Percentiles rank a stretch among this genome's conserved stretches.
These are phyloP conservation scores for Eulemur mongoz DNA, from an alignment of 2,797 vertebrate species.

Conservation along the genomic window DNA sequence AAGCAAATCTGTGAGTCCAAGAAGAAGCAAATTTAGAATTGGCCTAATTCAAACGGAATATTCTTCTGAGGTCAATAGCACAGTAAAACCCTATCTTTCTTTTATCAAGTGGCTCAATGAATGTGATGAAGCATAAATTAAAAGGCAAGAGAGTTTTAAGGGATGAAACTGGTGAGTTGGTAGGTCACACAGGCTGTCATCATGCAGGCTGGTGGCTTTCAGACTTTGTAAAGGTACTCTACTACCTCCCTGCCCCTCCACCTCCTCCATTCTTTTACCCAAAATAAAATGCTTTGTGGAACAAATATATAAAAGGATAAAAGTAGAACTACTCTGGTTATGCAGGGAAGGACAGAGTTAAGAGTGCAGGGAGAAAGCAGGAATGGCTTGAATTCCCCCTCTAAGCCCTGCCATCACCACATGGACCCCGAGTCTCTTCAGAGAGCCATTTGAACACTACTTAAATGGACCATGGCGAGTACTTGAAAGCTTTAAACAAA, in stretches of 20 bases:
- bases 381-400: not conserved
- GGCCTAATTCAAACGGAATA: conserved; percentile 67
- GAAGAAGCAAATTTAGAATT: conserved; percentile 50
- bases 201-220: not conserved
- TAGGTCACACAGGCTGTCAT: not conserved
- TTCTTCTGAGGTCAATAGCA: conserved; percentile 48
- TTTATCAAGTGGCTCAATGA: conserved; percentile 37
- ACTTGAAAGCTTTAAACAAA: not conserved
- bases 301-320: not conserved
- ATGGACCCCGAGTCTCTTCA: not conserved
- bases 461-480: not conserved
- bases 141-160: conserved; percentile 32
- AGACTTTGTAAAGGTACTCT: not conserved
- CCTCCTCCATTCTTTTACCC: not conserved
- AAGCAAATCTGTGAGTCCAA: conserved; percentile 48
- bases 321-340: not conserved
- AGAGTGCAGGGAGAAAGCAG: not conserved
- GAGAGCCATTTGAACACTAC: not conserved
- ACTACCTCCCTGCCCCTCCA: not conserved
- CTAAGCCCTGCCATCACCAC: too few species aligned
- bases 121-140: conserved; percentile 63
- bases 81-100: conserved; percentile 22
- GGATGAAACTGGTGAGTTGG: not conserved
- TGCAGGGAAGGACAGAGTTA: not conserved
- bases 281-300: not conserved